These are phyloP conservation scores for Endomychus coccineus DNA, from an alignment of 2,888 invertebrate species.

Conservation along the genomic window DNA sequence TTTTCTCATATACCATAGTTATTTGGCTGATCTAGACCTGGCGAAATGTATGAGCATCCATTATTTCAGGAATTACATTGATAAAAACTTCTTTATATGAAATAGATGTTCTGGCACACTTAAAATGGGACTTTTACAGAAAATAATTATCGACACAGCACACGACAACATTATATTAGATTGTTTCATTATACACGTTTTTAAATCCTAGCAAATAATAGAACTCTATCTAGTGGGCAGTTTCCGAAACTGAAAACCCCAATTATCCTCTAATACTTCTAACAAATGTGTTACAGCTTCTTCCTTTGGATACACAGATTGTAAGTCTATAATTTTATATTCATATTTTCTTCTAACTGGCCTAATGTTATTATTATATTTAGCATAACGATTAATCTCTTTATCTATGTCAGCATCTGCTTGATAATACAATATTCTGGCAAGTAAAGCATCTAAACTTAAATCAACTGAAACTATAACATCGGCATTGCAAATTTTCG, in stretches of 20 bases:
- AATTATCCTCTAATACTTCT: conserved; percentile 12
- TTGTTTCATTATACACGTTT: too few relatives aligned
- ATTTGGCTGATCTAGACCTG: too few relatives aligned
- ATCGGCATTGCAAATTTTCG: conserved; percentile 4
- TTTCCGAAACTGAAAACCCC: conserved; percentile 8
- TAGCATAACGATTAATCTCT: conserved; percentile 1
- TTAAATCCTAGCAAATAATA: too few relatives aligned
- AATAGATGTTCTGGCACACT: too few relatives aligned
- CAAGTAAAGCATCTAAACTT: conserved; percentile 8
- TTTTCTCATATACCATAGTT: too few relatives aligned
- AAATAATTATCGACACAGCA: too few relatives aligned
- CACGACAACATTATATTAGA: too few relatives aligned
- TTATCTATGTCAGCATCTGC: conserved; percentile 7
- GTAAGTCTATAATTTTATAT: conserved; percentile 6
- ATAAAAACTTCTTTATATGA: too few relatives aligned
- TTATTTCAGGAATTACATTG: too few relatives aligned
- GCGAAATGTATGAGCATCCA: too few relatives aligned
- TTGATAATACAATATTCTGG: conserved; percentile 5
- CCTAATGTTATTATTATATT: conserved; percentile 7
- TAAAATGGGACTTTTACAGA: too few relatives aligned
- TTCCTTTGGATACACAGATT: conserved; percentile 10
- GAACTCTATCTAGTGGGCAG: conserved; percentile 11
- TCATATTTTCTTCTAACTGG: conserved; percentile 5
- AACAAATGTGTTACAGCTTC: conserved; percentile 5
- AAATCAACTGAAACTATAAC: conserved; percentile 9